Percentiles rank a stretch among this genome's conserved stretches.
Conservation (phyloP, 2,113 vertebrate species). For the Sinocyclocheilus rhinocerous region DNA sequence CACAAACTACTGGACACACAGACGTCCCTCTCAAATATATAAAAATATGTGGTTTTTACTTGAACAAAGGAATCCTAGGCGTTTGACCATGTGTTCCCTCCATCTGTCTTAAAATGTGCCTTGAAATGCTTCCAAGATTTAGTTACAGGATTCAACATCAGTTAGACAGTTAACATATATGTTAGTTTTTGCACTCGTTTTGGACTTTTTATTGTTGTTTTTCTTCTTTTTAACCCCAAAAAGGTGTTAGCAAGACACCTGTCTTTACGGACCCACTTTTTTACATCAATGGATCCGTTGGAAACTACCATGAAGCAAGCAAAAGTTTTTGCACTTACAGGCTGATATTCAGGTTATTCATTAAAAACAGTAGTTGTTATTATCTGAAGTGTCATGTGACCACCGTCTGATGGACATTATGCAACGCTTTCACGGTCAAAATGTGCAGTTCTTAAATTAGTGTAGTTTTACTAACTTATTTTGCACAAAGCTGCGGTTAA, state of each 20-base stretch:
- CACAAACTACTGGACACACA: background rate
- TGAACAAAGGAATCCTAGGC: background rate
- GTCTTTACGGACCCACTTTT: background rate
- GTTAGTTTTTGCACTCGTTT: background rate
- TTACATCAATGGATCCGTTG: background rate
- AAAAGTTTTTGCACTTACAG: background rate
- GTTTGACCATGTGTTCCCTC: background rate
- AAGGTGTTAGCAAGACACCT: no score
- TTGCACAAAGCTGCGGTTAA: background rate
- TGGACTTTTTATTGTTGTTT: background rate
- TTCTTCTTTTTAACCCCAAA: background rate
- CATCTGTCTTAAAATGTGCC: background rate
- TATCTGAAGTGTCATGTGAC: background rate
- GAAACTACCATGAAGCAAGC: background rate
- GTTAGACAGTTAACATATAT: background rate
- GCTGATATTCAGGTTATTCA: constrained; percentile 9
- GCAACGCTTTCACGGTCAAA: background rate
- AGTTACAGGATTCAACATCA: background rate
- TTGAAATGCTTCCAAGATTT: background rate
- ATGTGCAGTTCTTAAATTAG: constrained; percentile 7
- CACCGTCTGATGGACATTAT: background rate
- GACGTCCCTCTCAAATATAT: background rate
- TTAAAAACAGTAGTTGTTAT: background rate
- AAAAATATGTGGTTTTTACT: constrained; percentile 17
- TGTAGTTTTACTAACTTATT: background rate